These are phyloP conservation scores for Drosophila subquinaria DNA, from an alignment of 2,888 invertebrate species.

Conservation along the genomic window DNA sequence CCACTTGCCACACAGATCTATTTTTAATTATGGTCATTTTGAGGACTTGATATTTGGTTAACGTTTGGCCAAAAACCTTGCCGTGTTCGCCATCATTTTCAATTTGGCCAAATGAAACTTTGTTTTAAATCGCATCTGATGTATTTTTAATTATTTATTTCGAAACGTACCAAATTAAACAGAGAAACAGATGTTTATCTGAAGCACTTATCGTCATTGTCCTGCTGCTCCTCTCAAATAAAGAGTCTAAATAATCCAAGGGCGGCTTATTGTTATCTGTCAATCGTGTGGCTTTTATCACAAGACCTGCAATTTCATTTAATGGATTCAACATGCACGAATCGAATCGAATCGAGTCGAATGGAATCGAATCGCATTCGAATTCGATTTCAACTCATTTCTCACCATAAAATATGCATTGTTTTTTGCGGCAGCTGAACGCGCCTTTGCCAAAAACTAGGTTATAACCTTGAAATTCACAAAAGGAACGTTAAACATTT, in stretches of 20 bases:
- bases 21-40: constrained; percentile 77
- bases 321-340: constrained; percentile 63
- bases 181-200: constrained; percentile 31
- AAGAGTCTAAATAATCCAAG: constrained; percentile 57
- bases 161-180: constrained; percentile 1
- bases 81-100: constrained; percentile 47
- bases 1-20: constrained; percentile 73
- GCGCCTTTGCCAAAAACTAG: constrained; percentile 73
- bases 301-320: constrained; percentile 48
- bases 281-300: constrained; percentile 54
- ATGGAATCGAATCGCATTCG: constrained; percentile 51
- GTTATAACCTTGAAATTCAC: constrained; percentile 79
- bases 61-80: constrained; percentile 18
- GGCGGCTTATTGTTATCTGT: constrained; percentile 61
- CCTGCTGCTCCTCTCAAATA: constrained; percentile 41
- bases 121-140: constrained; percentile 57
- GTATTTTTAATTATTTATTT: constrained; percentile 66
- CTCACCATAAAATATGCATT: constrained; percentile 74
- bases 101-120: constrained; percentile 18
- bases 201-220: neutral
- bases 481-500: constrained; percentile 66
- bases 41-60: constrained; percentile 47
- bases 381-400: constrained; percentile 63
- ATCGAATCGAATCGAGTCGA: constrained; percentile 49
- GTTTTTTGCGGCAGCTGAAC: constrained; percentile 41